These are phyloP conservation scores for Armadillidium nasatum DNA, from an alignment of 1,140 invertebrate species.

Conservation along the genomic window DNA sequence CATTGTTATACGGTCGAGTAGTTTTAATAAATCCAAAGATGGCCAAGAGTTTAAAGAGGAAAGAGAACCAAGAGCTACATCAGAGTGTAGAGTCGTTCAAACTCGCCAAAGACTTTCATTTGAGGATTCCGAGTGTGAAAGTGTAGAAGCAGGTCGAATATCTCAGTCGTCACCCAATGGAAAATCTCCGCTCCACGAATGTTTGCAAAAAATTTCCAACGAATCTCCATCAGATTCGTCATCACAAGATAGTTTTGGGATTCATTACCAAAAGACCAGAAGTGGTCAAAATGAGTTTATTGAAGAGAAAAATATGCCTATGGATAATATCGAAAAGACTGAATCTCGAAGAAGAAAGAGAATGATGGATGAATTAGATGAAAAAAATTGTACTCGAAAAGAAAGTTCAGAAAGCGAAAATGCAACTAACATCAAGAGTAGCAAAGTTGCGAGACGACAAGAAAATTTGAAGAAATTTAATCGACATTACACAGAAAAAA, in stretches of 20 bases:
- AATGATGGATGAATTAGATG: not conserved
- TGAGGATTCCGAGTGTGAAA: conserved; percentile 36
- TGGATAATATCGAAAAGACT: not conserved
- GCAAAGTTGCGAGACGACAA: conserved; percentile 21
- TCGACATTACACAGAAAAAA: conserved; percentile 23
- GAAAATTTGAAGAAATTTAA: conserved; percentile 25
- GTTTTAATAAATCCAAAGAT: not conserved
- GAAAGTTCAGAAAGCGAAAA: conserved; percentile 4
- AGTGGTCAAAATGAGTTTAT: conserved; percentile 5
- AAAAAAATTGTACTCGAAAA: conserved; percentile 12
- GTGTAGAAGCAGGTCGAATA: conserved; percentile 27
- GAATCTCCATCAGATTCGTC: conserved; percentile 40
- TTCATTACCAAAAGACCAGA: not conserved
- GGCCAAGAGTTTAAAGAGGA: conserved; percentile 22
- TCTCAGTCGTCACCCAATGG: conserved; percentile 27
- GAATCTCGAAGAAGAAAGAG: conserved; percentile 23
- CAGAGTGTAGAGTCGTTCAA: conserved; percentile 33
- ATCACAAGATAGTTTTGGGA: conserved; percentile 40
- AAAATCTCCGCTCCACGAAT: conserved; percentile 25
- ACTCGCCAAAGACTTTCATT: conserved; percentile 35
- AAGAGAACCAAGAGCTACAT: conserved; percentile 24
- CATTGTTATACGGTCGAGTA: conserved; percentile 34
- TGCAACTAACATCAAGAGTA: conserved; percentile 24
- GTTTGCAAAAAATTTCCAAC: conserved; percentile 28
- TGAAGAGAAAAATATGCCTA: conserved; percentile 22